phyloP scores from a whole-genome alignment of 2,113 vertebrate genomes.

The Pristiophorus japonicus region DNA sequence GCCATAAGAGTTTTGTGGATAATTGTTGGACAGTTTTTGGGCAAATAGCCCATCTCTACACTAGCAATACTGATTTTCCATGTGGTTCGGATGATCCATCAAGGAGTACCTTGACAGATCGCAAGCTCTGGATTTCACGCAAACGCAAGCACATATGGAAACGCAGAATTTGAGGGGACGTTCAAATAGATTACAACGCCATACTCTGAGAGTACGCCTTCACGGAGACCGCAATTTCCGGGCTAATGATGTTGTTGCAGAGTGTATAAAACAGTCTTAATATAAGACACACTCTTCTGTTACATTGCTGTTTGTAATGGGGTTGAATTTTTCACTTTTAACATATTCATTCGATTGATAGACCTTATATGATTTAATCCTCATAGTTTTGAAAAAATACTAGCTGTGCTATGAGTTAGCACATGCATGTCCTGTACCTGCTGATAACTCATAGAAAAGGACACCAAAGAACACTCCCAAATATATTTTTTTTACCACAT shows the following conservation, averaged over 20 bases:
- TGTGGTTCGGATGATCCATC: too few species aligned
- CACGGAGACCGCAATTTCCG: too few species aligned
- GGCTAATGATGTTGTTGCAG: neutral
- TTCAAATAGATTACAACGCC: too few species aligned
- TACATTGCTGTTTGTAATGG: neutral
- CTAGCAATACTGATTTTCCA: too few species aligned
- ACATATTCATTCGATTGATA: neutral
- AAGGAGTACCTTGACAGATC: too few species aligned
- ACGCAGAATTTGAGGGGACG: too few species aligned
- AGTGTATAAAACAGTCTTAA: neutral
- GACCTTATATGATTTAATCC: neutral
- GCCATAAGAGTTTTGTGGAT: too few species aligned
- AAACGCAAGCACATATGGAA: too few species aligned
- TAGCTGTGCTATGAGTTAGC: neutral
- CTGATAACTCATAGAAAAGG: neutral
- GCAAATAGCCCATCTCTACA: too few species aligned
- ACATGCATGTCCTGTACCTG: neutral
- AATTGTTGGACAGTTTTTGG: too few species aligned
- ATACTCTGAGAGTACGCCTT: too few species aligned
- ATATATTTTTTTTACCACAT: neutral
- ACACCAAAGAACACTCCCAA: neutral
- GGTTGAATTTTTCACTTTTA: neutral
- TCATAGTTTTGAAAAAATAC: neutral
- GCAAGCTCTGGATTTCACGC: too few species aligned
- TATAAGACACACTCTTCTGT: neutral